These are phyloP conservation scores for Aurelia aurita complex sp. Pacific DNA, from an alignment of 30 jellyfish, hydroid and myxozoan genomes.

Conservation along the genomic window DNA sequence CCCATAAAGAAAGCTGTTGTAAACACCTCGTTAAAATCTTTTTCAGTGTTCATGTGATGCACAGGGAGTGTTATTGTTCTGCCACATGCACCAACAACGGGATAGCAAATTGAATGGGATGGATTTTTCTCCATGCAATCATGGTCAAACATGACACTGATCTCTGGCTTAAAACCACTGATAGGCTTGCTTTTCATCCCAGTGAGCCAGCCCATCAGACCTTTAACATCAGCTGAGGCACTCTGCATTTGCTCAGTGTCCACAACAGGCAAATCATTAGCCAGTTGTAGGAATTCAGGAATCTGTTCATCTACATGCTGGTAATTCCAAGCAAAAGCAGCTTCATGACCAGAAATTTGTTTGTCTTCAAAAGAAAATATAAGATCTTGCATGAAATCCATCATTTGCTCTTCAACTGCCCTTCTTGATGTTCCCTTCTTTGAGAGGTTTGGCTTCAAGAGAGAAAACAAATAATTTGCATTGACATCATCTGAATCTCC, in stretches of 20 bases:
- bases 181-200: conserved; percentile 15
- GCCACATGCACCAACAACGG: conserved; percentile 26
- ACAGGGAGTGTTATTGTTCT: conserved; percentile 32
- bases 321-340: conserved; percentile 24
- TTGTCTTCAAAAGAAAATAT: conserved; percentile 17
- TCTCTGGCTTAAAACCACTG: background rate
- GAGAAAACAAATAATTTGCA: conserved; percentile 20
- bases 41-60: background rate
- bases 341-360: conserved; percentile 1
- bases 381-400: conserved; percentile 32
- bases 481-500: background rate
- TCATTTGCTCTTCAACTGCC: conserved; percentile 27
- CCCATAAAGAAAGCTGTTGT: too few relatives aligned
- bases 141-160: conserved; percentile 26
- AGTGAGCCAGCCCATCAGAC: too few relatives aligned
- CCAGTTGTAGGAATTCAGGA: conserved; percentile 9
- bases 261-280: too few relatives aligned
- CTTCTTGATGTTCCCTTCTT: conserved; percentile 19
- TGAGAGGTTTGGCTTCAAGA: conserved; percentile 12
- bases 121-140: conserved; percentile 35
- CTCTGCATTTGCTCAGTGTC: too few relatives aligned
- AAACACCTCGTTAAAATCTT: too few relatives aligned
- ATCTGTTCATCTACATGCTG: conserved; percentile 10
- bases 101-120: conserved; percentile 23
- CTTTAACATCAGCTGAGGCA: too few relatives aligned